Evolutionary conservation across 2,113 vertebrate species (phyloP).

Genomic region (Bolborhynchus lineola): DNA sequence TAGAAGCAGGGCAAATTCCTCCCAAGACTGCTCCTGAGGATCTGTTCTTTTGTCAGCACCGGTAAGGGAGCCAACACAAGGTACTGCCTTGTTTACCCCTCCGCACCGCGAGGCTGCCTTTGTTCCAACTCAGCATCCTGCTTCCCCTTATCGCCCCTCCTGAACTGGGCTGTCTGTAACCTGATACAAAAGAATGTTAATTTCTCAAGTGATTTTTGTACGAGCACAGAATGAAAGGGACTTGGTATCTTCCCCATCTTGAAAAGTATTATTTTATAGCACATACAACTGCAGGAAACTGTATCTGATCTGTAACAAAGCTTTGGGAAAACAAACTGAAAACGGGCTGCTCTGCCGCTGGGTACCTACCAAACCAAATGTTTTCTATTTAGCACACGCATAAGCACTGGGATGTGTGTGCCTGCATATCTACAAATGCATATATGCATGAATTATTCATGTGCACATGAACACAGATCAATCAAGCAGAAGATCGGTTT

Average conservation of each 20-base stretch:
- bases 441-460: not conserved
- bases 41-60: not conserved
- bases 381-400: not conserved
- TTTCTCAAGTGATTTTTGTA: conserved; percentile 32
- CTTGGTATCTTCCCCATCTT: not conserved
- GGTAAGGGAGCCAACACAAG: not conserved
- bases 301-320: not conserved
- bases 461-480: conserved; percentile 12
- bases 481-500: not conserved
- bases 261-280: conserved; percentile 23
- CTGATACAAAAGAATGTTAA: conserved; percentile 19
- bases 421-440: not conserved
- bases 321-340: conserved; percentile 8
- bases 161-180: not conserved
- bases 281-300: not conserved
- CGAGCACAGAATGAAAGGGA: conserved; percentile 2
- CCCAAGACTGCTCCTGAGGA: not conserved
- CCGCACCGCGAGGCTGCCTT: not conserved
- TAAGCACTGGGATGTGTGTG: no score
- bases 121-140: conserved; percentile 3
- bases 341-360: not conserved
- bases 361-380: fast-evolving
- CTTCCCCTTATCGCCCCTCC: not conserved
- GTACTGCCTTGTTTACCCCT: not conserved
- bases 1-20: not conserved